Conservation (phyloP, 2,797 vertebrate species). For the Glossophaga mutica region DNA sequence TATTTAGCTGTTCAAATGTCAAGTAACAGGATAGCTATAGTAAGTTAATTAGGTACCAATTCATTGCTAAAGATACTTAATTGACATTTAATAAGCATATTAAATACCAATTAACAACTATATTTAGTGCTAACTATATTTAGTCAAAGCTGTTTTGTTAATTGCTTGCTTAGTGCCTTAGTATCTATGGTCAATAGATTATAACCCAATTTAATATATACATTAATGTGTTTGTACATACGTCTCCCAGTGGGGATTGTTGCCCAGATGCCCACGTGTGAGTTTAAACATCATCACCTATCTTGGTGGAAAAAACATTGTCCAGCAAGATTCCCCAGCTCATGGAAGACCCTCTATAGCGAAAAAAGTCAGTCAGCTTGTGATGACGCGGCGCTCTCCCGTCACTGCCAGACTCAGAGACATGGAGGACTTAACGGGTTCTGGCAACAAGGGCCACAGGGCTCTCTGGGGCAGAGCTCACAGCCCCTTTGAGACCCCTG, state of each 20-base stretch:
- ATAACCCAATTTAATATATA: slow-evolving; percentile 74
- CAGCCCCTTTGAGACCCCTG: not conserved
- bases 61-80: slow-evolving; percentile 80
- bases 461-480: not conserved
- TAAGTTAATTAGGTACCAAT: slow-evolving; percentile 81
- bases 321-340: not conserved
- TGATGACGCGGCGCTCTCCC: not conserved
- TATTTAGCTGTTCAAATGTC: slow-evolving; percentile 81
- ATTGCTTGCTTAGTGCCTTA: slow-evolving; percentile 71
- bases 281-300: slow-evolving; percentile 42
- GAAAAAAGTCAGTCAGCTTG: not conserved
- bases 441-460: not conserved
- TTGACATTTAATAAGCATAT: slow-evolving; percentile 81
- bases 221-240: slow-evolving; percentile 64
- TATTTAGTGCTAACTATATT: slow-evolving; percentile 79
- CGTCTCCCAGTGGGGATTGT: slow-evolving; percentile 40
- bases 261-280: not conserved
- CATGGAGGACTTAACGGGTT: not conserved
- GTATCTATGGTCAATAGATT: slow-evolving; percentile 77
- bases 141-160: slow-evolving; percentile 77
- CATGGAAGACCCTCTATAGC: not conserved
- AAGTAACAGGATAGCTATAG: slow-evolving; percentile 78
- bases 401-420: not conserved
- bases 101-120: slow-evolving; percentile 80
- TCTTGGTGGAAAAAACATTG: not conserved